Base-by-base conservation (phyloP, 1,140 invertebrate genomes). In the Anoplolepis gracilipes region DNA sequence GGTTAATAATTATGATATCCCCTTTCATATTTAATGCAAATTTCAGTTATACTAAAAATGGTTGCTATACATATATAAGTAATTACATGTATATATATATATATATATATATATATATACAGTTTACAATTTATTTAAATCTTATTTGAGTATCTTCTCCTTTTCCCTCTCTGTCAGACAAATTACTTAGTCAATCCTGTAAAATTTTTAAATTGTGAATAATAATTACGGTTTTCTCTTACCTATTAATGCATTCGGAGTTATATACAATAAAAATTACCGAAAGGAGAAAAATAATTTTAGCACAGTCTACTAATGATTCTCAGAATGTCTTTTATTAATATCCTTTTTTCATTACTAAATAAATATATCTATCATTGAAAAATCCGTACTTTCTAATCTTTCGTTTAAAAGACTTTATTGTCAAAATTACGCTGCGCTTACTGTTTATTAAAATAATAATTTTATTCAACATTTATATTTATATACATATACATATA, bases 61-160 rank as follows among this genome's bases (percentile, higher is more conserved):
- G 19, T 28, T 49, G 22, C 13, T 30, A n/a, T n/a, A n/a, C n/a
- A n/a, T n/a, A n/a, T n/a, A n/a, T n/a, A 61, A 55, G 0, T 53
- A 19, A 0, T 13, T 36, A 61, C 39, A 36, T 7, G 19, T 61
- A 7, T 28, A 33, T 8, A n/a, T n/a, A n/a, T n/a, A n/a, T n/a
- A n/a, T n/a, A n/a, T n/a, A n/a, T n/a, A n/a, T n/a, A n/a, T n/a
- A n/a, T n/a, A n/a, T n/a, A n/a, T 30, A 59, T 61, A 33, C 22
- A n/a, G n/a, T n/a, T n/a, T n/a, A 39, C 22, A 25, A 0, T 36
- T 39, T 76, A 76, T 62, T 76, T 62, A 62, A 76, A 76, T 76
- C 6, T 33, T 78, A 53, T 49, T 65, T 65, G 16, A 16, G n/a
- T 13, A 49, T 36, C 0, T 1, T 73, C 22, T 0, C 0, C 11